Evolutionary conservation across 2,113 vertebrate species (phyloP), one percentile per base, ranked within the genome.

Genomic region (Osmerus eperlanus): DNA sequence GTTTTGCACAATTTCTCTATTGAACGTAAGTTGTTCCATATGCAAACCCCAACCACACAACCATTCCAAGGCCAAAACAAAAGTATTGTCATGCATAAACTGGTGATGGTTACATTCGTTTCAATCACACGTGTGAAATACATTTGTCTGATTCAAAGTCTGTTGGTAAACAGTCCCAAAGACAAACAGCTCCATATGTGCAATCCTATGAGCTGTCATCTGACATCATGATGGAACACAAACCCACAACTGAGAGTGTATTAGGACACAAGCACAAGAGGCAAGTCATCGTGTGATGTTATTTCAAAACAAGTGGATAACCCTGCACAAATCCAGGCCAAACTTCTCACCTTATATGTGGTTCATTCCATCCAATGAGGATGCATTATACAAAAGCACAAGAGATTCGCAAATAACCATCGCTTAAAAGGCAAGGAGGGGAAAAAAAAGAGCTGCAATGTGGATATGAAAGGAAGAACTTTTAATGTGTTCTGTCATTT

Each of bases 21-120:
- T 21, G 9, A 19, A 18, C 54, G 83, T 87, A 81, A 82, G 47
- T 73, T 83, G 75, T 84, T 84, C 74, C 65, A 77, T 86, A 84
- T 90, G 90, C 87, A 89, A 86, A 65, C 60, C 67, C 12, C n/a
- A 65, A 81, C 69, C 25, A 85, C 81, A 77, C 63, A 0, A 0
- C 56, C 19, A 70, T 78, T 78, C 63, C 15, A 41, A 61, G 7
- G 25, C 62, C 56, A 62, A 73, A 60, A 54, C 29, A 19, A 18
- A 62, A 32, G 56, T 4, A 58, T 68, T 75, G 73, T 56, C 82
- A 85, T 85, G 86, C 81, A 77, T 55, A 23, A 73, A 81, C 51
- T 73, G 75, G 51, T 71, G 32, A 77, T 58, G 67, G 52, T 60
- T 11, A 23, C 14, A 36, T 64, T n/a, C 65, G 13, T 29, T 66